Base-by-base conservation (phyloP, 2,797 vertebrate genomes). In the Schizopygopsis malacanthus region DNA sequence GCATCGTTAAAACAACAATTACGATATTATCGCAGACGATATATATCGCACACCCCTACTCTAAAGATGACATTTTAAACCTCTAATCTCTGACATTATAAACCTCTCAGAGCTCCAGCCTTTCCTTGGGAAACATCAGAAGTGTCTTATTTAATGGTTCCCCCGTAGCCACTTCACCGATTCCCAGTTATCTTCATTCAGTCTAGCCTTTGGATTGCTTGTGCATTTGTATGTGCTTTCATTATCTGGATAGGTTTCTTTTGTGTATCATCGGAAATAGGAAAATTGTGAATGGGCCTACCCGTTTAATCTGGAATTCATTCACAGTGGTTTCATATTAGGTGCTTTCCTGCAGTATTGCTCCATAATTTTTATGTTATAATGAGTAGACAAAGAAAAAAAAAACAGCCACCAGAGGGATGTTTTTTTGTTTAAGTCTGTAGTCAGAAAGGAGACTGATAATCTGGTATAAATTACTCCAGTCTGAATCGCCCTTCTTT, bases 41-140 rank as follows among this genome's bases (percentile, higher is more conserved):
- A 28, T 28, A 28, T 28, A 28, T 1, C 28, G 28, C 28, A 28
- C 28, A 28, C 28, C 28, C 28, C 28, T 28, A 91, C 91, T 91
- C 89, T 43, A 70, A 47, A 54, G 54, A 76, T n/a, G 15, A 39
- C 73, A 61, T 37, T 65, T 61, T 54, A n/a, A n/a, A n/a, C n/a
- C n/a, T n/a, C n/a, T n/a, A n/a, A n/a, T 83, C 45, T 81, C 61
- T 47, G n/a, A n/a, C n/a, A n/a, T n/a, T n/a, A 47, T 79, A 47
- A 69, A n/a, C 25, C 39, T 16, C 20, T 69, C 45, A 33, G 39
- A 79, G 56, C 25, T 0, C 79, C 7, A 33, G 70, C 61, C 33
- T 84, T 73, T 41, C 88, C 75, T 28, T 22, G 87, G 85, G 88
- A 90, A 85, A 88, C 87, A 86, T 87, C 85, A 86, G 67, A 45